phyloP scores from a whole-genome alignment of 2,113 vertebrate genomes.

The Callocephalon fimbriatum region DNA sequence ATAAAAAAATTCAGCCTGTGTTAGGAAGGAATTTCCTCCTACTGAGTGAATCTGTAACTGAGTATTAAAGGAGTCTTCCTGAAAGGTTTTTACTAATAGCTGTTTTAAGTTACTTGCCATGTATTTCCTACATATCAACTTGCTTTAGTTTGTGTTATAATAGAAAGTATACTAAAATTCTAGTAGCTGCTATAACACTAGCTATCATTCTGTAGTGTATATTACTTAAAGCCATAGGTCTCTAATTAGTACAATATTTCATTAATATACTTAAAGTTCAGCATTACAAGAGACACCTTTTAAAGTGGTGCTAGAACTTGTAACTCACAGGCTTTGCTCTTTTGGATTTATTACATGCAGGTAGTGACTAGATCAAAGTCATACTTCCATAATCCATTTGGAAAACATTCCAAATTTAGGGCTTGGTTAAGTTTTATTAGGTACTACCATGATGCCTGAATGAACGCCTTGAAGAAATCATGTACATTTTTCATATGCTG shows the following conservation, averaged over 20 bases:
- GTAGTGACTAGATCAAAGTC: neutral
- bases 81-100: neutral
- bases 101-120: neutral
- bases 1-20: neutral
- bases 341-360: neutral
- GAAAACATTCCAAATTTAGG: neutral
- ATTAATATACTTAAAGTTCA: neutral
- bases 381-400: neutral
- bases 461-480: neutral
- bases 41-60: neutral
- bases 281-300: neutral
- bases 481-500: neutral
- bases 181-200: neutral
- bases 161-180: neutral
- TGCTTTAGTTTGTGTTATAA: neutral
- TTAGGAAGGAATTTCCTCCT: neutral
- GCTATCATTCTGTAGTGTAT: too few species aligned
- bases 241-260: neutral
- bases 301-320: neutral
- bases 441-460: neutral
- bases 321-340: neutral
- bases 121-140: neutral
- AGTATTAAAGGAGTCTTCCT: neutral
- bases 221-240: neutral
- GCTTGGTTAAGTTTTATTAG: neutral